Evolutionary conservation across 2,797 vertebrate species (phyloP).

Genomic region (Tapirus indicus): DNA sequence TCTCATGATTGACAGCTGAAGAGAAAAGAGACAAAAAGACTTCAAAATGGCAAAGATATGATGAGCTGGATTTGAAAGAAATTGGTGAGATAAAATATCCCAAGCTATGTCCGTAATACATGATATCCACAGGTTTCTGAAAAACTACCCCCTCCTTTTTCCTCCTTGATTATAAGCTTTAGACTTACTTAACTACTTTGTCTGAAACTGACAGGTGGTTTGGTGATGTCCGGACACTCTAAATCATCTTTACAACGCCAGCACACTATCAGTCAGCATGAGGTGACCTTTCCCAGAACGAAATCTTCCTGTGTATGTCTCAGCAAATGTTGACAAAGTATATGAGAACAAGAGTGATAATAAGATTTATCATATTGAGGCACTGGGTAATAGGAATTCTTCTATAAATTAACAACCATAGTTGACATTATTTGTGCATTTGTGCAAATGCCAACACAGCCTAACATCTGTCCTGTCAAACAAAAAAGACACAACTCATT

Average conservation of each 20-base stretch:
- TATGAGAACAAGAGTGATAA: constrained; percentile 42
- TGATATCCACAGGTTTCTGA: not conserved
- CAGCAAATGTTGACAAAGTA: constrained; percentile 83
- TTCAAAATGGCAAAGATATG: constrained; percentile 40
- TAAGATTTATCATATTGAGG: constrained; percentile 79
- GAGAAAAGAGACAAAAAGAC: constrained; percentile 55
- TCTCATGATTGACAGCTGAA: not conserved
- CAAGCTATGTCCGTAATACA: not conserved
- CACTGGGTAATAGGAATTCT: constrained; percentile 76
- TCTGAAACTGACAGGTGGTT: constrained; percentile 49
- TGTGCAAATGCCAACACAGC: constrained; percentile 88
- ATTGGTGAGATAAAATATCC: not conserved
- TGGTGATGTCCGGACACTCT: constrained; percentile 62
- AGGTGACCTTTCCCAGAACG: constrained; percentile 85
- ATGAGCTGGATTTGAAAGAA: not conserved
- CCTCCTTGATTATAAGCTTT: not conserved
- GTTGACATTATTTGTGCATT: constrained; percentile 87
- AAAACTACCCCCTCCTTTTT: not conserved
- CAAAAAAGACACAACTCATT: constrained; percentile 80
- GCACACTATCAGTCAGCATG: constrained; percentile 71
- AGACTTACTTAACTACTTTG: not conserved
- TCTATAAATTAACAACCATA: constrained; percentile 86
- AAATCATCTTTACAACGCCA: constrained; percentile 75
- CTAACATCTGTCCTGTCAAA: constrained; percentile 87
- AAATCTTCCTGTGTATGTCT: constrained; percentile 70